Percentiles rank a stretch among this genome's conserved stretches.
phyloP scores from a whole-genome alignment of 1,140 invertebrate genomes.

The Drosophila fuyamai region DNA sequence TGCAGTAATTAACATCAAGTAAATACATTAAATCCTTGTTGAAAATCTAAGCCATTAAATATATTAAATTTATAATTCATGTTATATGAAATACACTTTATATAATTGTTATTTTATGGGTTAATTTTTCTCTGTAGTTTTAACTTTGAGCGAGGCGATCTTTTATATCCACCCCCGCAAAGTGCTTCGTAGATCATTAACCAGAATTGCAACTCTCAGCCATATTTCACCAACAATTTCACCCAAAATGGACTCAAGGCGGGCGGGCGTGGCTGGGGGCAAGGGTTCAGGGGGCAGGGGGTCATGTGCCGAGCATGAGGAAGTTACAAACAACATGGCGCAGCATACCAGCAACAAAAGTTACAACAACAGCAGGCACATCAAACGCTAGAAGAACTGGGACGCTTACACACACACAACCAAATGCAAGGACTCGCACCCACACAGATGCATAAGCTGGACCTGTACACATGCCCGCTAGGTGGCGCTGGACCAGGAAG shows the following conservation, averaged over 20 bases:
- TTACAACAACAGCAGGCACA: slow-evolving; percentile 44
- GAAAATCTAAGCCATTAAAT: no score
- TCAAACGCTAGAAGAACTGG: slow-evolving; percentile 57
- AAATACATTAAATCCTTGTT: no score
- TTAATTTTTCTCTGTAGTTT: neutral
- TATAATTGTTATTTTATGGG: neutral
- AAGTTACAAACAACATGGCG: slow-evolving; percentile 50
- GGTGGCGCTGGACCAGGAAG: slow-evolving; percentile 21
- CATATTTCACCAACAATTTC: slow-evolving; percentile 20
- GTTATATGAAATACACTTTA: no score
- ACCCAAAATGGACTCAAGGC: neutral
- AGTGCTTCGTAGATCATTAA: slow-evolving; percentile 24
- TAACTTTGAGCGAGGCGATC: neutral
- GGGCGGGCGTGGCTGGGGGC: neutral
- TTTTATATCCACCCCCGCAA: neutral
- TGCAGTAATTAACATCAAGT: no score
- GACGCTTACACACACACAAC: slow-evolving; percentile 12
- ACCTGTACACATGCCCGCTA: slow-evolving; percentile 23
- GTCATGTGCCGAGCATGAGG: slow-evolving; percentile 34
- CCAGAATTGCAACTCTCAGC: neutral
- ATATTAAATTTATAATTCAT: no score
- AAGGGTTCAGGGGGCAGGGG: neutral
- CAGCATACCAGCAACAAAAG: slow-evolving; percentile 30
- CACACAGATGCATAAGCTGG: slow-evolving; percentile 6
- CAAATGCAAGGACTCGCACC: neutral